These are phyloP conservation scores for Phalloptychus januarius DNA, from an alignment of 2,797 vertebrate species.

Conservation along the genomic window DNA sequence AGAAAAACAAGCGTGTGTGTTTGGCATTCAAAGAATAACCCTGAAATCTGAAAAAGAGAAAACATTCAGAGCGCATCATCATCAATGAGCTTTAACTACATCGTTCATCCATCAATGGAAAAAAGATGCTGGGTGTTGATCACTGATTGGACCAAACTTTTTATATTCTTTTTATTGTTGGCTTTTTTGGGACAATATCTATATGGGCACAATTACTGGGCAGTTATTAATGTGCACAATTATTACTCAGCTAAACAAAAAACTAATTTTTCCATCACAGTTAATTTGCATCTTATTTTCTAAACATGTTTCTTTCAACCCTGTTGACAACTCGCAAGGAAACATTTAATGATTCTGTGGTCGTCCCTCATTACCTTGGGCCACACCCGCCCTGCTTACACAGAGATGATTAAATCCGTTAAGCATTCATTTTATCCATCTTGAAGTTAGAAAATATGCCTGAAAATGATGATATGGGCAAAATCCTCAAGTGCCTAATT, in stretches of 20 bases:
- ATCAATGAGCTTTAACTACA: not conserved
- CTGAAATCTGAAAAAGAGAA: not conserved
- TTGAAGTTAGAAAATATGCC: not conserved
- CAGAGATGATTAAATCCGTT: not conserved
- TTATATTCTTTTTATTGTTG: no score
- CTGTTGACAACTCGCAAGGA: not conserved
- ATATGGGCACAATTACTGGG: no score
- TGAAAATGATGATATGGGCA: not conserved
- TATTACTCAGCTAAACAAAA: not conserved
- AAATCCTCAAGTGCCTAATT: not conserved
- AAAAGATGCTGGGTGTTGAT: not conserved
- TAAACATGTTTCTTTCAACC: not conserved
- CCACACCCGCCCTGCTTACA: not conserved
- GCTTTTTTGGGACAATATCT: not conserved
- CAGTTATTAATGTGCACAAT: not conserved
- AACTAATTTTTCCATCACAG: not conserved
- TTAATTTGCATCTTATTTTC: not conserved
- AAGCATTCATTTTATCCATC: not conserved
- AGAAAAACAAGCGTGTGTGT: not conserved
- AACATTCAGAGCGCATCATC: not conserved
- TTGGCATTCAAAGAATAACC: not conserved
- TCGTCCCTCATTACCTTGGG: not conserved
- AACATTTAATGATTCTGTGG: not conserved
- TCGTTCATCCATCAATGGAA: not conserved
- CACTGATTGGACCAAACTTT: not conserved